These are phyloP conservation scores for Collichthys lucidus DNA, from an alignment of 2,113 vertebrate genomes.

Conservation along the genomic window DNA sequence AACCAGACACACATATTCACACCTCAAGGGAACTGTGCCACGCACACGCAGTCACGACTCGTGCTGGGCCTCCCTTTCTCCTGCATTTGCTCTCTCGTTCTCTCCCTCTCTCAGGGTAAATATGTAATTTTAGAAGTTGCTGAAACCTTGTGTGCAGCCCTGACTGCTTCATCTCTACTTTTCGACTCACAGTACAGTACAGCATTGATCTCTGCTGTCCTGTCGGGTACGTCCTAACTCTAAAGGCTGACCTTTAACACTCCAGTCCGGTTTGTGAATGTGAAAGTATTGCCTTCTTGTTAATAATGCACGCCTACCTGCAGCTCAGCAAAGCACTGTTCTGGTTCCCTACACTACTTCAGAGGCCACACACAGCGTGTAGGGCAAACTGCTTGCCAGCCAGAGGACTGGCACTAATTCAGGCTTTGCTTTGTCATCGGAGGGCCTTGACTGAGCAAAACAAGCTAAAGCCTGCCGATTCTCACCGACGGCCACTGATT, in stretches of 20 bases:
- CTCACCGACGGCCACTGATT: constrained; percentile 45
- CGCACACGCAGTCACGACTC: not conserved
- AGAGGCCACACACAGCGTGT: constrained; percentile 55
- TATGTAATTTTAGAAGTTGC: constrained; percentile 19
- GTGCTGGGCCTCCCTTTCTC: not conserved
- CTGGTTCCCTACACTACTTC: constrained; percentile 24
- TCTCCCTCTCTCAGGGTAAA: constrained; percentile 10
- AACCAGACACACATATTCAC: constrained; percentile 3
- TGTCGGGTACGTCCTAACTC: not conserved
- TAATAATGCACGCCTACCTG: constrained; percentile 26
- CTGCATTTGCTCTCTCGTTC: not conserved
- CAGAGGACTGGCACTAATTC: constrained; percentile 61
- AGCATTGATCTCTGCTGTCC: not conserved
- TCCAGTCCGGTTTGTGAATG: constrained; percentile 15
- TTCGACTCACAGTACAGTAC: not conserved
- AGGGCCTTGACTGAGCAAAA: constrained; percentile 58
- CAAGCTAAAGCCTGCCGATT: constrained; percentile 59
- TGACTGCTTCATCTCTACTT: constrained; percentile 1
- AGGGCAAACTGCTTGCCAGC: constrained; percentile 27
- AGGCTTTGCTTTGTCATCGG: constrained; percentile 66
- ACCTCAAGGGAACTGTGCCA: not conserved
- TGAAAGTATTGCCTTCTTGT: constrained; percentile 1
- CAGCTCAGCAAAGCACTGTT: constrained; percentile 33
- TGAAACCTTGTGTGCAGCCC: constrained; percentile 6
- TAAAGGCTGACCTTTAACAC: not conserved